phyloP scores from a whole-genome alignment of 2,888 invertebrate genomes.

The Nemurella pictetii region DNA sequence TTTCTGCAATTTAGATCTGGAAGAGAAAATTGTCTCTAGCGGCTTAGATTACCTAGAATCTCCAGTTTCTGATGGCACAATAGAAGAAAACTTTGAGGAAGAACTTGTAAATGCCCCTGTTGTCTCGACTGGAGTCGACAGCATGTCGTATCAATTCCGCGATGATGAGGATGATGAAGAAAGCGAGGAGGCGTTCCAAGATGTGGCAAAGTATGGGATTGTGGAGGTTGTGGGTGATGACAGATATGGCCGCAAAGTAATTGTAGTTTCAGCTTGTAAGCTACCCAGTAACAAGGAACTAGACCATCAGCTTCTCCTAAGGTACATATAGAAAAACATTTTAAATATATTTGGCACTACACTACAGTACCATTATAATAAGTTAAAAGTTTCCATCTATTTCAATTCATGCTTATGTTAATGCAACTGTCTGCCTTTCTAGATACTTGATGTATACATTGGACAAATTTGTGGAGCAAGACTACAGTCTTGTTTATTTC shows the following conservation, averaged over 20 bases:
- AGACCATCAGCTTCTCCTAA: conserved; percentile 72
- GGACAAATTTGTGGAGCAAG: conserved; percentile 97
- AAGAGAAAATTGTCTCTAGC: conserved; percentile 40
- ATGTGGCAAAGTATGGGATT: conserved; percentile 74
- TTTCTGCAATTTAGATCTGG: conserved; percentile 36
- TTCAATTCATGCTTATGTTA: no score
- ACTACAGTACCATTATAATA: no score
- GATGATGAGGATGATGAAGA: conserved; percentile 51
- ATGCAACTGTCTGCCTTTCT: no score
- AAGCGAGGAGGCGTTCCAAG: conserved; percentile 63
- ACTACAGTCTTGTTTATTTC: conserved; percentile 97
- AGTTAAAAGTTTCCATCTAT: no score
- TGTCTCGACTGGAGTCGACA: conserved; percentile 46
- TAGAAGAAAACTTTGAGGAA: conserved; percentile 90
- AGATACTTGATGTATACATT: conserved; percentile 93
- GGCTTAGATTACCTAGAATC: conserved; percentile 62
- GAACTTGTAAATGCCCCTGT: conserved; percentile 72
- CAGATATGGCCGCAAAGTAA: conserved; percentile 87
- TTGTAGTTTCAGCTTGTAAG: conserved; percentile 93
- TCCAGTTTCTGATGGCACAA: conserved; percentile 82
- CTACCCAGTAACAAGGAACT: conserved; percentile 78
- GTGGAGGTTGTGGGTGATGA: conserved; percentile 85
- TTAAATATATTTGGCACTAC: no score
- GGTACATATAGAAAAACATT: conserved; percentile 55
- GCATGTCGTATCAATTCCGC: conserved; percentile 40